Conservation (phyloP, 1,140 invertebrate genomes). For the Drosophila truncata region DNA sequence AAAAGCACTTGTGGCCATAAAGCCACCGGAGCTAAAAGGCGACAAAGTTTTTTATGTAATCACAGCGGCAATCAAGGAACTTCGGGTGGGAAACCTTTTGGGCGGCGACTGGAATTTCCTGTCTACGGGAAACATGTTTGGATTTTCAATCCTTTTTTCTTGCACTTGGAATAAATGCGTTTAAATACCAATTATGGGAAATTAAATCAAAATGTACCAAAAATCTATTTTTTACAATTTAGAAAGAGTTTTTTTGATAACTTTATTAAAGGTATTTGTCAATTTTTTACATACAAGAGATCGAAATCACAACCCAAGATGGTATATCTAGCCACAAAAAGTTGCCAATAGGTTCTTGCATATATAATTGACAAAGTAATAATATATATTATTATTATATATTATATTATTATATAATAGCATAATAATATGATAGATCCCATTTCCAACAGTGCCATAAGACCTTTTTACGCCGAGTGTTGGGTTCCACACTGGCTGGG, state of each 20-base stretch:
- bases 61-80: background rate
- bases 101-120: conserved; percentile 20
- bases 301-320: background rate
- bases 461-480: background rate
- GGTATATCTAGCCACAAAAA: background rate
- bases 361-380: background rate
- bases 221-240: background rate
- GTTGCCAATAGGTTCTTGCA: background rate
- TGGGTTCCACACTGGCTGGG: conserved; percentile 4
- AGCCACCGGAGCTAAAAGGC: background rate
- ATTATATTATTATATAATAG: background rate
- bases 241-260: background rate
- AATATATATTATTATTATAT: no score
- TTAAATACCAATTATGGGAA: background rate
- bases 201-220: background rate
- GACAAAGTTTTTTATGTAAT: conserved; percentile 7
- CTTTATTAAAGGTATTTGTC: no score
- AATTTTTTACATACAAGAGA: no score
- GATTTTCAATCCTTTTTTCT: background rate
- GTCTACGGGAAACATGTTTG: background rate
- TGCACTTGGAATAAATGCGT: background rate
- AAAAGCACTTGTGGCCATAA: conserved; percentile 24
- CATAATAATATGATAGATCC: background rate
- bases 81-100: conserved; percentile 6
- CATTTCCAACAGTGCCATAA: background rate